Percentiles rank a stretch among this genome's conserved stretches.
phyloP scores from a whole-genome alignment of 2,797 vertebrate genomes.

The Silurus aristotelis region DNA sequence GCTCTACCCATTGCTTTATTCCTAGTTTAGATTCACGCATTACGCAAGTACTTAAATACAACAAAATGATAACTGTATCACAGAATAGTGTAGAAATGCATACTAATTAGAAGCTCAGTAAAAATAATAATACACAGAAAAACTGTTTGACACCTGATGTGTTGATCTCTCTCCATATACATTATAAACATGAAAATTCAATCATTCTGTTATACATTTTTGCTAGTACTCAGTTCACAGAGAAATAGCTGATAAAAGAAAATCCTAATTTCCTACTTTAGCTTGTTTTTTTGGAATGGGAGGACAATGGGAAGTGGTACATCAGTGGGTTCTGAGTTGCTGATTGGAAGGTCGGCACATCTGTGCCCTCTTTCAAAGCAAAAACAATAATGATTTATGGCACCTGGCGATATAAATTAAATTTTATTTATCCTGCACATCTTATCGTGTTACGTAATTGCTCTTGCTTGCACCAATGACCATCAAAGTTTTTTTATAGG shows the following conservation, averaged over 20 bases:
- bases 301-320: too few relatives aligned
- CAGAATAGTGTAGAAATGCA: too few relatives aligned
- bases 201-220: background rate
- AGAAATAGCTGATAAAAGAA: background rate
- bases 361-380: background rate
- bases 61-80: too few relatives aligned
- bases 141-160: background rate
- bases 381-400: background rate
- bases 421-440: background rate
- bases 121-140: background rate
- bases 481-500: background rate
- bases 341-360: background rate
- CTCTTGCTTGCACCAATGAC: background rate
- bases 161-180: background rate
- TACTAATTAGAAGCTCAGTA: background rate
- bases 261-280: background rate
- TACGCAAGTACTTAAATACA: too few relatives aligned
- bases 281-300: too few relatives aligned
- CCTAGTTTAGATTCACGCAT: too few relatives aligned
- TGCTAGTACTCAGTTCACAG: background rate
- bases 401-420: background rate
- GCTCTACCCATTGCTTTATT: too few relatives aligned
- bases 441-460: background rate
- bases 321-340: too few relatives aligned
- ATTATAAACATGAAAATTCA: background rate